Base-by-base conservation (phyloP, 2,113 vertebrate genomes). In the Epinephelus lanceolatus region DNA sequence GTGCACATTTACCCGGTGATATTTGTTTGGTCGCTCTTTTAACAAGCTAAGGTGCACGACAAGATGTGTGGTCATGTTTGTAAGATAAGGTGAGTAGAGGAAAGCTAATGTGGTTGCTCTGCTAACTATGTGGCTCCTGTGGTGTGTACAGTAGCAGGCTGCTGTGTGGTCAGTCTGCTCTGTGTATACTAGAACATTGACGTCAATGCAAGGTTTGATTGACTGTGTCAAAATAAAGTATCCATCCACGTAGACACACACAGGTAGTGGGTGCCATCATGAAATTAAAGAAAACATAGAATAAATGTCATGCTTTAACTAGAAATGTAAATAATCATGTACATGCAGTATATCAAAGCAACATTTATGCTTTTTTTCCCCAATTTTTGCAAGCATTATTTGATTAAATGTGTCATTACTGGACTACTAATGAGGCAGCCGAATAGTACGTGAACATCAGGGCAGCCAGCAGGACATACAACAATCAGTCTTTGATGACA, bases 401-500 rank as follows among this genome's bases (percentile, higher is more conserved):
- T 82, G 77, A 91, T 86, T 85, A 84, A 87, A 30, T 79, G 69
- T 75, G 81, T 83, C 76, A 71, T 79, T 77, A 89, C 80, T 76
- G 63, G 74, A 83, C 78, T 77, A 86, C 77, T 86, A 87, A 87
- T 91, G 82, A 92, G 71, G 84, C 69, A 2, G 75, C 53, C 63
- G 73, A 86, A 69, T 60, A 72, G 66, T 75, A 57, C 12, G 66
- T 61, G 83, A 90, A 89, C 91, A 90, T 86, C 81, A 87, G 90
- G 84, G 86, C 84, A 87, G 76, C 78, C 92, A 92, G 89, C 92
- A 81, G 88, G 90, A 84, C 70, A 59, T 30, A 73, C 21, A 85
- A 63, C 77, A 81, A 91, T 93, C 92, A 81, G 78, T 89, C 84
- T 88, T 86, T 87, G 87, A 89, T 76, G 91, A 84, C 89, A 90